phyloP scores from a whole-genome alignment of 2,888 invertebrate genomes.

The Leptopterna dolabrata region DNA sequence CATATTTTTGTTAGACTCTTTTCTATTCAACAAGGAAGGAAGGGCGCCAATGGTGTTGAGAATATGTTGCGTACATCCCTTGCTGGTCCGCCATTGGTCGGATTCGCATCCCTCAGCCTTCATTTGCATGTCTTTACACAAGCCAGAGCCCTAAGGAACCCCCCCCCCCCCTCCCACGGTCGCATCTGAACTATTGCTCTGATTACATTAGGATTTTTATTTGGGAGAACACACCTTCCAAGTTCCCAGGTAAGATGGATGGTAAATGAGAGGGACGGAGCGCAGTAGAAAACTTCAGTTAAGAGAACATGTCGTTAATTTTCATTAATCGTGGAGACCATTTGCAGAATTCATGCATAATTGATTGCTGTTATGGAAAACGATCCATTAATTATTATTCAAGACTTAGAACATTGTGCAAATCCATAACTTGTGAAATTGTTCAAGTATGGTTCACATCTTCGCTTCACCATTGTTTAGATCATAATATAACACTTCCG shows the following conservation, averaged over 20 bases:
- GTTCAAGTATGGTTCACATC: no score
- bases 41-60: background rate
- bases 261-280: background rate
- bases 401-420: no score
- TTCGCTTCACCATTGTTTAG: no score
- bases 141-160: background rate
- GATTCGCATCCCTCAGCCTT: background rate
- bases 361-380: background rate
- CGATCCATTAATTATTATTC: background rate
- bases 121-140: slow-evolving; percentile 2
- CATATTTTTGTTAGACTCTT: background rate
- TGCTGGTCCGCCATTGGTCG: background rate
- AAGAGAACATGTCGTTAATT: background rate
- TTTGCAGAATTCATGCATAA: background rate
- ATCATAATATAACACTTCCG: no score
- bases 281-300: background rate
- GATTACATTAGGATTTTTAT: background rate
- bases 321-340: background rate
- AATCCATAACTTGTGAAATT: no score
- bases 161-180: background rate
- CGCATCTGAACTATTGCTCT: background rate
- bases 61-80: background rate
- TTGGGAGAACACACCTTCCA: background rate
- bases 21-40: background rate
- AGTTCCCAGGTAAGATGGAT: background rate